Evolutionary conservation across 2,888 invertebrate genomes (phyloP), one percentile per base, ranked within the genome.

Genomic region (Diaphora mendica): DNA sequence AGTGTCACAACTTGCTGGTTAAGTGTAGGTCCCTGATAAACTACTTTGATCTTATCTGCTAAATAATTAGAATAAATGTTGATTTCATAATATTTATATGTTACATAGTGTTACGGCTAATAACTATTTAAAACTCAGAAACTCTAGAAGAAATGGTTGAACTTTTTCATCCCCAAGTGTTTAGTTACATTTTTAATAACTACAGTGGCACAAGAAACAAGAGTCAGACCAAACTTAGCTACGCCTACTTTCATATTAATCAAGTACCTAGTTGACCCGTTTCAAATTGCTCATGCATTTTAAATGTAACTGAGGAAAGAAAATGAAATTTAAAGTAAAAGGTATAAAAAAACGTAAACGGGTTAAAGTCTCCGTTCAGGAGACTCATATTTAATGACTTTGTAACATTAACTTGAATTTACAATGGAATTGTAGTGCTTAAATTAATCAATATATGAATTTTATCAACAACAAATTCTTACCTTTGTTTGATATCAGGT

Each of bases 191-290:
- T 17, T 62, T 62, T 17, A 62, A 62, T 62, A 62, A 30, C 8
- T 15, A 59, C 59, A 59, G 26, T 30, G 59, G 62, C 17, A 30
- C 8, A 17, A 62, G 62, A 35, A 20, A 68, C 11, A 33, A 48
- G 11, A 20, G 30, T 48, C 13, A 2, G 23, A 1, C 11, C 0
- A 44, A 44, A 66, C 42, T 30, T 33, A 35, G 23, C 64, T 35
- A 33, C 64, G 64, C 33, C 17, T 15, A 17, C 64, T 64, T 64
- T 64, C 55, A 64, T 39, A 66, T 55, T 62, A 48, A 71, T 39
- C 42, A 67, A 66, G 72, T 65, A 65, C 39, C 39, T 75, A 71
- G 66, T 39, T 71, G 65, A 64, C 42, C 70, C 17, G 51, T 55
- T 66, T 65, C 33, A 44, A 66, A 66, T 69, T 55, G 42, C 51